phyloP scores from a whole-genome alignment of 2,797 vertebrate species.

The Lagorchestes hirsutus region DNA sequence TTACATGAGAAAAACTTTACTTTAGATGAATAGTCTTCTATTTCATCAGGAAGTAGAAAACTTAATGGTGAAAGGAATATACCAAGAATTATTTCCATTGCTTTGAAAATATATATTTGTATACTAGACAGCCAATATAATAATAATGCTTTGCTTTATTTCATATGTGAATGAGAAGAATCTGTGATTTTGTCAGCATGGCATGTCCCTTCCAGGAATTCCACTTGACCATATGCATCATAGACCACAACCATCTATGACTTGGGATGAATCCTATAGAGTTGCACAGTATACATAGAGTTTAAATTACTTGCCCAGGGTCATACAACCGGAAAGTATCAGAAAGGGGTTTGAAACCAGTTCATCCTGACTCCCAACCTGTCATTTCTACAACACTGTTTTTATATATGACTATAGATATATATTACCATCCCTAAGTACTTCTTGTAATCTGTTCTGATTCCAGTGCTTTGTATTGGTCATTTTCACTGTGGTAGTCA shows the following conservation, averaged over 20 bases:
- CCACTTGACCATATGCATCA: background rate
- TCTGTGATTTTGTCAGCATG: background rate
- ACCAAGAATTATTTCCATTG: constrained; percentile 1
- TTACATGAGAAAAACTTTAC: constrained; percentile 42
- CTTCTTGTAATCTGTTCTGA: background rate
- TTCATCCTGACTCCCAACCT: background rate
- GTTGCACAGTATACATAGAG: background rate
- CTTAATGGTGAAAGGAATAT: constrained; percentile 39
- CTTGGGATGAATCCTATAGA: background rate
- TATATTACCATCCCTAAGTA: background rate
- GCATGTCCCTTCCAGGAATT: background rate
- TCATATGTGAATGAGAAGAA: background rate
- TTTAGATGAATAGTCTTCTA: constrained; percentile 37
- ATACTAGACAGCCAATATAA: constrained; percentile 26
- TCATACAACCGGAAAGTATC: background rate
- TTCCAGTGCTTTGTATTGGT: background rate
- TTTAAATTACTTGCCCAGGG: background rate
- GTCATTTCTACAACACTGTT: background rate
- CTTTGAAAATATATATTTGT: constrained; percentile 29
- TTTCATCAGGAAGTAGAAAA: constrained; percentile 44
- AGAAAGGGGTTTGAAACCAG: background rate
- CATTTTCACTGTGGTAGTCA: background rate
- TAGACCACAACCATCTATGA: background rate
- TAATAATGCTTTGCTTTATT: constrained; percentile 21
- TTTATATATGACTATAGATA: background rate